Percentiles rank a stretch among this genome's conserved stretches.
Conservation (phyloP, 30 jellyfish, hydroid and myxozoan species). For the Hydractinia symbiolongicarpus region DNA sequence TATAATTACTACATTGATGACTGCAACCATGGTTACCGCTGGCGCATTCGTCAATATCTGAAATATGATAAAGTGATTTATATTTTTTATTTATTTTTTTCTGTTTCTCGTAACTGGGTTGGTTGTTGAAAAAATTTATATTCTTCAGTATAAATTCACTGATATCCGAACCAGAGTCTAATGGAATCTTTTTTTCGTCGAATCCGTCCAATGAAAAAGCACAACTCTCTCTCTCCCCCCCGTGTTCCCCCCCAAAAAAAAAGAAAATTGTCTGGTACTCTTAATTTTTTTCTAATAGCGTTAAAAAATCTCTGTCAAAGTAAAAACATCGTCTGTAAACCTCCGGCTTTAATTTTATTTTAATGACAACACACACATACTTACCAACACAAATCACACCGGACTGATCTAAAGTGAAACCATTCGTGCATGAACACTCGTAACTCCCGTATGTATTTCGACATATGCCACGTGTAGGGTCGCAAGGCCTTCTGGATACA, state of each 20-base stretch:
- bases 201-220: no score
- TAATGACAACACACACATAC: not conserved
- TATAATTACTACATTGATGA: slow-evolving; percentile 9
- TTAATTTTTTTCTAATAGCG: no score
- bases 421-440: not conserved
- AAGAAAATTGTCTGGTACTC: no score
- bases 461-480: not conserved
- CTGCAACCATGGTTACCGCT: slow-evolving; percentile 10
- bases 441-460: slow-evolving; percentile 2
- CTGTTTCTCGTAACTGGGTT: not conserved
- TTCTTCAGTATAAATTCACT: not conserved
- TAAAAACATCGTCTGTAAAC: no score
- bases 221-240: no score
- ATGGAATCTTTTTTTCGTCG: not conserved
- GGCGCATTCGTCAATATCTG: slow-evolving; percentile 10
- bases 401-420: not conserved
- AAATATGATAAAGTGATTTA: not conserved
- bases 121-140: not conserved
- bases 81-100: not conserved
- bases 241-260: no score
- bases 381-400: slow-evolving; percentile 2
- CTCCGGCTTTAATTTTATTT: no score
- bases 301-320: no score
- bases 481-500: not conserved
- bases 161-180: not conserved